Conservation (phyloP, 2,113 vertebrate species). For the Oryzias woworae region DNA sequence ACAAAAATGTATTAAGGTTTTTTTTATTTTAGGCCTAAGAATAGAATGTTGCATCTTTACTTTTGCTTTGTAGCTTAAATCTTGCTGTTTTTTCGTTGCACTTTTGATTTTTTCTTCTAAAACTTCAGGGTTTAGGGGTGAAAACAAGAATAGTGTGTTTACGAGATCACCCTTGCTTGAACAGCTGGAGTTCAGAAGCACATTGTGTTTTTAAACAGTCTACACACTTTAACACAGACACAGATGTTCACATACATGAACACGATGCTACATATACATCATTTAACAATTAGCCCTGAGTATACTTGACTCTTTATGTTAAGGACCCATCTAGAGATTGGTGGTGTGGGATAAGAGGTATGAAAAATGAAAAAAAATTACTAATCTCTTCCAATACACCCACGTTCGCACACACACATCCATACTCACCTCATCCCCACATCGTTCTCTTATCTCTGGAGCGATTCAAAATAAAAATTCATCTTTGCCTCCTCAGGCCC, state of each 20-base stretch:
- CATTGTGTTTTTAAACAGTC: background rate
- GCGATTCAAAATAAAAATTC: slow-evolving; percentile 63
- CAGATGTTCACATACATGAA: slow-evolving; percentile 12
- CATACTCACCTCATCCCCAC: slow-evolving; percentile 28
- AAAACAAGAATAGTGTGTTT: slow-evolving; percentile 17
- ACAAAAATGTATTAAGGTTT: slow-evolving; percentile 37
- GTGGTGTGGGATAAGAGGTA: slow-evolving; percentile 65
- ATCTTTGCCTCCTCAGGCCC: slow-evolving; percentile 49
- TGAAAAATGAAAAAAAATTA: slow-evolving; percentile 62
- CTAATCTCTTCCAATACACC: slow-evolving; percentile 55
- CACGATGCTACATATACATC: slow-evolving; percentile 31
- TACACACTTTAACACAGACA: slow-evolving; percentile 4
- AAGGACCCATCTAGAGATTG: slow-evolving; percentile 68
- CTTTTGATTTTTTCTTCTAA: slow-evolving; percentile 15
- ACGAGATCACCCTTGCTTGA: slow-evolving; percentile 13
- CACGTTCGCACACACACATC: slow-evolving; percentile 19
- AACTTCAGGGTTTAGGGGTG: slow-evolving; percentile 28
- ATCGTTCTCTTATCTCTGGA: slow-evolving; percentile 36
- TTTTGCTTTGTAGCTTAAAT: slow-evolving; percentile 25
- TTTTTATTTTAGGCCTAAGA: slow-evolving; percentile 52
- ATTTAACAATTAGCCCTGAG: slow-evolving; percentile 70
- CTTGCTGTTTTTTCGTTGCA: slow-evolving; percentile 7
- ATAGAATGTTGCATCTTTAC: slow-evolving; percentile 37
- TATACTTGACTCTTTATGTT: slow-evolving; percentile 74
- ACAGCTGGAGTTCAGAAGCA: background rate